phyloP scores from a whole-genome alignment of 30 jellyfish, hydroid and myxozoan species.

The Hydractinia symbiolongicarpus region DNA sequence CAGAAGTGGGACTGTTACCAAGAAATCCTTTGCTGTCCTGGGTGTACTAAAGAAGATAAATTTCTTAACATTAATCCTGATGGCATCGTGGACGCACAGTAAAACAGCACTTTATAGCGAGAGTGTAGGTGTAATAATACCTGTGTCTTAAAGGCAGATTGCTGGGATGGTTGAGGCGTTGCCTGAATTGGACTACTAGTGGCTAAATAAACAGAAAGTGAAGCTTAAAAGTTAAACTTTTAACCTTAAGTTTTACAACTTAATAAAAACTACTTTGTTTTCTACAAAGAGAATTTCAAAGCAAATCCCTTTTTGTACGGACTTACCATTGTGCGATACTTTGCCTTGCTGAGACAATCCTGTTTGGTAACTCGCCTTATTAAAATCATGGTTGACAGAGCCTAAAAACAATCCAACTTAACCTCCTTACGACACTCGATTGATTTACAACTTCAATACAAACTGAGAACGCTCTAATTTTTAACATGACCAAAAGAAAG shows the following conservation, averaged over 20 bases:
- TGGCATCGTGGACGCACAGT: not conserved
- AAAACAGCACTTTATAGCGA: not conserved
- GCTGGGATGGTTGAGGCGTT: not conserved
- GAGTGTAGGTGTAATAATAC: not conserved
- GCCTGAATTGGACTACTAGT: not conserved
- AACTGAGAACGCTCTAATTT: not conserved
- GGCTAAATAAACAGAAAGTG: not conserved
- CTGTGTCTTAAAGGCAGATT: not conserved
- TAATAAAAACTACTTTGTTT: too few species aligned
- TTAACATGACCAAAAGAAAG: not conserved
- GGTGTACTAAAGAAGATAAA: slow-evolving; percentile 7
- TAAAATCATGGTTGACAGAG: too few species aligned
- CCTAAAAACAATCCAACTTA: too few species aligned
- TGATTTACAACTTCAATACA: too few species aligned
- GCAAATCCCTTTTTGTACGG: too few species aligned
- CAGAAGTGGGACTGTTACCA: slow-evolving; percentile 21
- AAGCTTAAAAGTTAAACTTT: too few species aligned
- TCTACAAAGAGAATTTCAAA: too few species aligned
- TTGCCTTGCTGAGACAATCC: too few species aligned
- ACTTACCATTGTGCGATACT: too few species aligned
- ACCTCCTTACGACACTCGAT: too few species aligned
- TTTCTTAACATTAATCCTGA: not conserved
- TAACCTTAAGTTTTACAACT: too few species aligned
- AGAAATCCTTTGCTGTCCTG: slow-evolving; percentile 25
- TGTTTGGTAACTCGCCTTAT: too few species aligned